Evolutionary conservation across 2,113 vertebrate species (phyloP).

Genomic region (Macquaria australasica): DNA sequence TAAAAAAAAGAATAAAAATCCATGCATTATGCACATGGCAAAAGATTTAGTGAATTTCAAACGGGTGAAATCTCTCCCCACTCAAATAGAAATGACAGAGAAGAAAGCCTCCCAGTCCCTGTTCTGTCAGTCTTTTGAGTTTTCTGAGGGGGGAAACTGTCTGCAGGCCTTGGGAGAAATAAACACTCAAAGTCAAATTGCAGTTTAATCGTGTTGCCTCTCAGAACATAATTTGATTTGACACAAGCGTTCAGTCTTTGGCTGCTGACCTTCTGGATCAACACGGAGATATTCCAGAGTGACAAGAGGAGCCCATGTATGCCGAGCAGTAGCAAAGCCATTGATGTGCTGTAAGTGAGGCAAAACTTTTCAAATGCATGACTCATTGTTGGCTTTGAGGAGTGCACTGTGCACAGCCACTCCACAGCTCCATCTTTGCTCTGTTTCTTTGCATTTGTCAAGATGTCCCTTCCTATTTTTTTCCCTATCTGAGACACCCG

Average conservation of each 20-base stretch:
- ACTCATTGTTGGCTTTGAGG: conserved; percentile 47
- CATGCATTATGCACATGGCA: conserved; percentile 72
- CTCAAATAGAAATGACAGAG: conserved; percentile 54
- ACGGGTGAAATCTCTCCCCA: conserved; percentile 50
- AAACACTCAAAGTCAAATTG: conserved; percentile 54
- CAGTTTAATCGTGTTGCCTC: conserved; percentile 51
- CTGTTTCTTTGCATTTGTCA: conserved; percentile 50
- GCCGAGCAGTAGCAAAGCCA: not conserved
- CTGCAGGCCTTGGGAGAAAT: conserved; percentile 36
- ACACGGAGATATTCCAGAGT: conserved; percentile 25
- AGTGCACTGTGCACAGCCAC: conserved; percentile 12
- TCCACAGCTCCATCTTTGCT: conserved; percentile 17
- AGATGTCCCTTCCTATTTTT: conserved; percentile 22
- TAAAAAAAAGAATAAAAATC: not conserved
- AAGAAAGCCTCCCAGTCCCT: conserved; percentile 53
- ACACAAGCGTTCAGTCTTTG: conserved; percentile 20
- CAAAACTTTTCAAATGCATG: conserved; percentile 33
- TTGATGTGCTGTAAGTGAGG: conserved; percentile 18
- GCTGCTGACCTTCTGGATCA: conserved; percentile 62
- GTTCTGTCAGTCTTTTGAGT: conserved; percentile 58
- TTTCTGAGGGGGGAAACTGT: conserved; percentile 24
- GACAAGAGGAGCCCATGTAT: conserved; percentile 11
- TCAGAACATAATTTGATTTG: conserved; percentile 46
- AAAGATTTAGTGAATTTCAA: conserved; percentile 69
- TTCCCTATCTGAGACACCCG: conserved; percentile 58